A percentile compares a stretch with the other conserved stretches of the same genome.
Evolutionary conservation across 1,140 invertebrate species (phyloP).

Genomic region (Drosophila azteca): DNA sequence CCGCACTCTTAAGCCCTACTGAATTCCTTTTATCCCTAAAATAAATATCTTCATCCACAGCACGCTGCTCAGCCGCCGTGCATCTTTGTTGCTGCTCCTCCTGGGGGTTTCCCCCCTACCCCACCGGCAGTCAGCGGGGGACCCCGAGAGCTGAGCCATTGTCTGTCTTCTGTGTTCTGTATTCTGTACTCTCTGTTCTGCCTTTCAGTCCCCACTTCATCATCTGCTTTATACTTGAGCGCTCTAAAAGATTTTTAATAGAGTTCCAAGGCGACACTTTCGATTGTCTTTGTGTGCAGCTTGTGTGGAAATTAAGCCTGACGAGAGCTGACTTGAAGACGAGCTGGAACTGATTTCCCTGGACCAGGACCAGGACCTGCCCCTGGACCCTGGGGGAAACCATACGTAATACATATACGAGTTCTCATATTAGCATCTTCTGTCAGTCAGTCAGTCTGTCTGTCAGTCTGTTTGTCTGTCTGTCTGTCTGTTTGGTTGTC

Average conservation of each 20-base stretch:
- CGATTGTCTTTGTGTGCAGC: conserved; percentile 74
- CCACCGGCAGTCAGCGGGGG: conserved; percentile 27
- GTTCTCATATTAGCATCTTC: conserved; percentile 7
- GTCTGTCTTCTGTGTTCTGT: conserved; percentile 33
- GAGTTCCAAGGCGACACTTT: conserved; percentile 81
- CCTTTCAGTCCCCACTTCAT: conserved; percentile 53
- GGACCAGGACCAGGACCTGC: too few relatives aligned
- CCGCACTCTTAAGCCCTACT: conserved; percentile 83
- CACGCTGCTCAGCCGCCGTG: conserved; percentile 24
- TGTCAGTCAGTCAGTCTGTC: background rate
- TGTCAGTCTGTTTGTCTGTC: background rate
- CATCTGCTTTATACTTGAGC: conserved; percentile 63
- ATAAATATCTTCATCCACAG: conserved; percentile 82
- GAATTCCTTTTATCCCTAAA: conserved; percentile 83
- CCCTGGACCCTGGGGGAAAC: background rate
- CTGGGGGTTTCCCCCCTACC: conserved; percentile 41
- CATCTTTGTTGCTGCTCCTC: conserved; percentile 26
- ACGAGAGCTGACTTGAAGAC: conserved; percentile 40
- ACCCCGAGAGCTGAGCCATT: conserved; percentile 52
- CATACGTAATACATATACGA: background rate
- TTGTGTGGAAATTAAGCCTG: conserved; percentile 75
- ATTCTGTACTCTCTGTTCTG: conserved; percentile 23
- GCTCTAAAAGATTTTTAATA: conserved; percentile 81
- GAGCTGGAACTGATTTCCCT: conserved; percentile 23
- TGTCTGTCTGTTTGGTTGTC: background rate